Base-by-base conservation (phyloP, 2,797 vertebrate species). In the Podarcis siculus region DNA sequence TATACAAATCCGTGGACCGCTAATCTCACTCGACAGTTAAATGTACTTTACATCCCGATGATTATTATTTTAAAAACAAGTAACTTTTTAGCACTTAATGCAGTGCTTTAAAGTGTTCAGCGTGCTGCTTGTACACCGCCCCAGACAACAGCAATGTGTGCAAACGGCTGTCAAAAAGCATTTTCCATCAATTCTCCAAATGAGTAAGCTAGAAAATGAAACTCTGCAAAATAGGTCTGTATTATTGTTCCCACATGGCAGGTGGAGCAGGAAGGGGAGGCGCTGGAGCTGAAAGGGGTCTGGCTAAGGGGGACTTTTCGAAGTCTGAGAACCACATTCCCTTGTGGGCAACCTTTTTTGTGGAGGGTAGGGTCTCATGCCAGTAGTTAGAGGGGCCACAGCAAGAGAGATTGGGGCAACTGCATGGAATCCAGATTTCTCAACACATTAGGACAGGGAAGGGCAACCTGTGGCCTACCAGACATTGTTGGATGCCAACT, bases 11-110 rank as follows among this genome's bases (percentile, higher is more conserved):
- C 76, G 82, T 12, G 55, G 90, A 75, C 89, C 91, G 87, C 89
- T 96, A 94, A 95, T 93, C 93, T 35, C 92, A 91, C 90, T 86
- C 82, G 90, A 89, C 2, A 79, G 83, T 85, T 94, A 93, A 93
- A 95, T 93, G 84, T 86, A 86, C 66, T 87, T 90, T 80, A 85
- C n/a, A 83, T 91, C 17, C 83, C 90, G 58, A 61, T 25, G 2
- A 84, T 91, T 27, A 19, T 17, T 72, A 32, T 72, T 90, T 87
- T 3, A 1, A 19, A 64, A 64, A 64, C 17, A 72, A n/a, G 35
- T 5, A 37, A 8, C n/a, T n/a, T 71, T 71, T 71, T 13, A 71
- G 69, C 69, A n/a, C 69, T 71, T 30, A 25, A 77, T 86, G 23
- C 81, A 85, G 4, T 32, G 58, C 39, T 75, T 66, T 76, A 19